Base-by-base conservation (phyloP, 1,140 invertebrate species). In the Aphaenogaster floridana region DNA sequence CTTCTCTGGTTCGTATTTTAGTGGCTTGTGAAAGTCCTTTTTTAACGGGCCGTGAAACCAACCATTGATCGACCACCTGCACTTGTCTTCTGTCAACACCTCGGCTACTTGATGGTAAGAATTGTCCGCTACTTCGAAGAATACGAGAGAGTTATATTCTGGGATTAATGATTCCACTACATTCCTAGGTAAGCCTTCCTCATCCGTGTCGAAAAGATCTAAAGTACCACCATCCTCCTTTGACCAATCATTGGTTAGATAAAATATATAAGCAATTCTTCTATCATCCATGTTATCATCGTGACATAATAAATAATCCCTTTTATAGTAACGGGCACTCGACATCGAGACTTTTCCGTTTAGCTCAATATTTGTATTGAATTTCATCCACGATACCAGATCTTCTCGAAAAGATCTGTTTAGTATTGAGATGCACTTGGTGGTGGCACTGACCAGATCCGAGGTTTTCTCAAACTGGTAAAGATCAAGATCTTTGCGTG, bases 271-370 rank as follows among this genome's bases (percentile, higher is more conserved):
- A 66, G 97, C 97, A 6, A 98, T 96, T 90, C 96, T 96, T 36
- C 97, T 95, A 92, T 97, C 97, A 28, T 96, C 96, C n/a, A 97
- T 94, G 88, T 97, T 95, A 92, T 98, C 97, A 90, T 98, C 97
- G 91, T 98, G 97, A 72, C 97, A 97, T 42, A 98, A 94, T 64
- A 98, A 94, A 93, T 97, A 97, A 94, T 98, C 97, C 0, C 97
- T 97, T 50, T 97, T 96, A 4, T 95, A 96, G 90, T 98, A 98
- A 89, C 96, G 96, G 63, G 97, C 97, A 91, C 97, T 97, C 0
- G 97, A 97, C 76, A 97, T 97, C 0, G 97, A 97, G 50, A 97
- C 95, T 69, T 96, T 94, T 0, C 86, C 95, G 17, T 96, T 96
- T 59, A 97, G 92, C 59, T 96, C 93, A 28, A 97, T 93, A 9